Base-by-base conservation (phyloP, 2,113 vertebrate genomes). In the Aptenodytes patagonicus region DNA sequence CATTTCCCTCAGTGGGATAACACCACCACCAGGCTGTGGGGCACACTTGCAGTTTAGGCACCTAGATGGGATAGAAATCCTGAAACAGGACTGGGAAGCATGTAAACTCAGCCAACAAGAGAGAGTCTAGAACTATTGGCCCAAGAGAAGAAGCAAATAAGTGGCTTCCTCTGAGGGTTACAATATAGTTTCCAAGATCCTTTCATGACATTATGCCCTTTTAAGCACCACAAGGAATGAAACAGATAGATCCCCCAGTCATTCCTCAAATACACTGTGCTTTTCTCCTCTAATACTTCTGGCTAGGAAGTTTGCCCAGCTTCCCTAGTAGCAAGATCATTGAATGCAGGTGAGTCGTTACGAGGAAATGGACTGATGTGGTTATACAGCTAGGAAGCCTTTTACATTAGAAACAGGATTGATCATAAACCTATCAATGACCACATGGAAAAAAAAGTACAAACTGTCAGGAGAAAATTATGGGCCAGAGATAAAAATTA, bases 401-500 rank as follows among this genome's bases (percentile, higher is more conserved):
- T 93, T 78, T 78, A 60, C 36, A 44, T 84, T 79, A 83, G 52
- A 91, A 89, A 87, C 17, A 81, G 51, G 21, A 64, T 25, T 84
- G 76, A 78, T 60, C 62, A 86, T 58, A 95, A 97, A 90, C 68
- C 40, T 92, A 60, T 91, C 84, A 81, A 82, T 88, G 65, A 95
- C 80, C 42, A 94, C 20, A 61, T 28, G 26, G 42, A 11, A 28
- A 57, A 32, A 65, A 71, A 81, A 26, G 31, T 38, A 78, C 49
- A 62, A 92, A 65, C 52, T 93, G 40, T 89, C 77, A 89, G 73
- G 49, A 90, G 54, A 83, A 96, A 95, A 90, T 96, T 90, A 87
- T 75, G 54, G 51, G 46, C 15, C 61, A 55, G 71, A 86, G 78
- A 92, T 76, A 96, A 97, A 97, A 97, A 92, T 79, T 85, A 94